Base-by-base conservation (phyloP, 2,113 vertebrate species). In the Bufo gargarizans region DNA sequence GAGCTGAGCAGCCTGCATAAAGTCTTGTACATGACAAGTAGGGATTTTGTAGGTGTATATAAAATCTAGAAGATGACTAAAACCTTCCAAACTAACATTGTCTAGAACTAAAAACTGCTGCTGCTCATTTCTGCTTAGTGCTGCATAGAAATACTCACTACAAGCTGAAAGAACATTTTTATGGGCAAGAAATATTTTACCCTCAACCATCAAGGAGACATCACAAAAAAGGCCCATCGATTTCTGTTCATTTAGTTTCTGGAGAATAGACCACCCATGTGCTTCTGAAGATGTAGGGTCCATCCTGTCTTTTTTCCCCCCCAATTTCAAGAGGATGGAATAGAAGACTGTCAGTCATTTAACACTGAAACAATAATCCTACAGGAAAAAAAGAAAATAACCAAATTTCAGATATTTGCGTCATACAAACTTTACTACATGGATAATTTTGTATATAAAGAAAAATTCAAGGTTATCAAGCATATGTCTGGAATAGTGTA, bases 191-290 rank as follows among this genome's bases (percentile, higher is more conserved):
- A 90, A 90, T 7, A 86, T 89, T 77, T 88, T 87, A 77, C 88
- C 90, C 83, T 89, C 88, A 49, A 90, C 86, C 65, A 86, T 82
- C 65, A 90, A 84, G 17, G 90, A 84, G 7, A 90, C 89, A 20
- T 90, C 90, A 78, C 89, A 90, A 77, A 90, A 90, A 55, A 90
- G 87, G 14, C 90, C 90, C 86, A 89, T 87, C 2, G 79, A 80
- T 69, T 89, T 88, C 22, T 89, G 90, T 74, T 90, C 90, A 58
- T 88, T 72, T 9, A 90, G 69, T 72, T 89, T 89, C 65, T 89
- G 90, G 33, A 90, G 90, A 49, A 90, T 17, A 63, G 82, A 81
- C 83, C 87, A 85, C 33, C 89, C 72, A 61, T 90, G 89, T 43
- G 22, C 59, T 78, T 89, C 82, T 49, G 87, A 82, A 50, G 87